These are phyloP conservation scores for Volucella bombylans DNA, from an alignment of 2,888 invertebrate genomes.

Conservation along the genomic window DNA sequence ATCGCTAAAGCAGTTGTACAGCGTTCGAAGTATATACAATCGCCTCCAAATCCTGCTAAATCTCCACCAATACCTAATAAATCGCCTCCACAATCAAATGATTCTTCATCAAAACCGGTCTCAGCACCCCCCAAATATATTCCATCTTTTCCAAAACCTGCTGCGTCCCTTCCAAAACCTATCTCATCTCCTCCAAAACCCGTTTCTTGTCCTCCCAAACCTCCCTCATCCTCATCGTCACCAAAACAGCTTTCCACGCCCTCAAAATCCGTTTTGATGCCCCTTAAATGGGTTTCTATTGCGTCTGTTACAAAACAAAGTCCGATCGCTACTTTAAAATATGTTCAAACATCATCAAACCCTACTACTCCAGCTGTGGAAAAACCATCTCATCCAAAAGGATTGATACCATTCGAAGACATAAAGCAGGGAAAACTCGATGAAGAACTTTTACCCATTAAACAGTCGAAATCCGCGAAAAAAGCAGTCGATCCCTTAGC, in stretches of 20 bases:
- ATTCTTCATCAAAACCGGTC: conserved; percentile 1
- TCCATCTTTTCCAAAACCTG: neutral
- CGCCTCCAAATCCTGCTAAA: neutral
- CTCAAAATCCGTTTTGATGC: neutral
- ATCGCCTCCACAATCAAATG: neutral
- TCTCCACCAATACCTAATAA: neutral
- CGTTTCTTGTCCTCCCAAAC: neutral
- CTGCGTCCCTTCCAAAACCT: neutral
- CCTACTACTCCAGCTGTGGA: neutral
- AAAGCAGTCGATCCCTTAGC: conserved; percentile 14
- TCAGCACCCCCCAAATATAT: neutral
- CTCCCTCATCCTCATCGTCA: neutral
- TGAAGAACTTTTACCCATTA: conserved; percentile 18
- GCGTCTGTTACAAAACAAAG: neutral
- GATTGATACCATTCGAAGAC: conserved; percentile 73
- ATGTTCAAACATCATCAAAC: neutral
- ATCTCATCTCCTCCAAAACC: neutral
- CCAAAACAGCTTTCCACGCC: neutral
- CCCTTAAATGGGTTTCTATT: too few species aligned
- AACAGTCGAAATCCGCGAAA: neutral
- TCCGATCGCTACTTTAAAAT: neutral
- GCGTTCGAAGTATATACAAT: conserved; percentile 10
- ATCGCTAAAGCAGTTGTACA: conserved; percentile 17
- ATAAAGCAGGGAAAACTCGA: conserved; percentile 73
- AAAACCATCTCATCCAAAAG: conserved; percentile 16